Base-by-base conservation (phyloP, 2,888 invertebrate species). In the Chymomyza amoena region DNA sequence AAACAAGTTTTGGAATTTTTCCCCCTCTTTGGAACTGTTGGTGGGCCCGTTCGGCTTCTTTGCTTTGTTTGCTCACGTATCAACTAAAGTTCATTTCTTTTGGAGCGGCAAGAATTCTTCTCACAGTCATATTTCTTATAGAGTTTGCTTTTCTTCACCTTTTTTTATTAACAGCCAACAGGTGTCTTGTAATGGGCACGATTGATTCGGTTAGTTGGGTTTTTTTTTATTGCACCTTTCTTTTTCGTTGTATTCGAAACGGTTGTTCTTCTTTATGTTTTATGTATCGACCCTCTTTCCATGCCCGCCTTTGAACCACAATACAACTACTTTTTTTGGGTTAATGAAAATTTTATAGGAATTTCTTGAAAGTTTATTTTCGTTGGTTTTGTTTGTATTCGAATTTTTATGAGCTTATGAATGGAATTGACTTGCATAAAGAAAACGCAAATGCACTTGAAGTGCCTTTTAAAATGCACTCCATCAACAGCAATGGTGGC, bases 31-130 rank as follows among this genome's bases (percentile, higher is more conserved):
- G 13, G 13, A 36, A 36, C 7, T 36, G 36, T 13, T 45, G 39
- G 39, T 45, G 39, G 39, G 39, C 39, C 39, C 39, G 10, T 67
- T 68, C 76, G 67, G 71, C 63, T 71, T 77, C 77, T 75, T 81
- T 84, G 70, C 62, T 63, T 65, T 69, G 71, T 65, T 73, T 72
- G 71, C 79, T 87, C 84, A 82, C 87, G 87, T 87, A 84, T 67
- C 51, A 10, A n/a, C 15, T 4, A 54, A 20, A 18, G 54, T 54
- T 18, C 1, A 54, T 54, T 45, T 45, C 39, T 45, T 45, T 45
- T 45, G 39, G 39, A 45, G 39, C 39, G 39, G 39, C 39, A 45
- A 45, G 39, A 45, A 45, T 45, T 45, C 39, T 45, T 45, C 39
- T 45, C 39, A 45, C 39, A 45, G 39, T 45, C 39, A 45, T 45